A percentile compares a stretch with the other conserved stretches of the same genome.
phyloP scores from a whole-genome alignment of 2,888 invertebrate species.

The Caenorhabditis zanzibari region DNA sequence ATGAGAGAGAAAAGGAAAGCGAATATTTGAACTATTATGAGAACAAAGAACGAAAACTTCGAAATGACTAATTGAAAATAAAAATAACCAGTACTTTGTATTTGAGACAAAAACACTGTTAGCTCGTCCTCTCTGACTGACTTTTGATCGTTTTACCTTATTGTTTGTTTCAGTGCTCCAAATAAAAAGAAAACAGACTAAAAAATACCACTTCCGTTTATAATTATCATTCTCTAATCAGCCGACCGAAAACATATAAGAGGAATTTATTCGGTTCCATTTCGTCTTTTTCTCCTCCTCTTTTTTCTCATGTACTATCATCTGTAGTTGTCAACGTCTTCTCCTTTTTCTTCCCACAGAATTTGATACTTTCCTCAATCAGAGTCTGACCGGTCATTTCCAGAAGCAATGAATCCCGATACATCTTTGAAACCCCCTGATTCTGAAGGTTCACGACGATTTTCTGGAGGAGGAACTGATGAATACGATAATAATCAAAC shows the following conservation, averaged over 20 bases:
- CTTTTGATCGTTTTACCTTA: slow-evolving; percentile 25
- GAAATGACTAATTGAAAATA: background rate
- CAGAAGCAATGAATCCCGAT: slow-evolving; percentile 39
- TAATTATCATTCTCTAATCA: background rate
- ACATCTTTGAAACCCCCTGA: background rate
- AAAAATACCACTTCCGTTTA: background rate
- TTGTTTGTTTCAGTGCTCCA: slow-evolving; percentile 11
- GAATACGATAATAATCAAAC: slow-evolving; percentile 32
- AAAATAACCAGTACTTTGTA: background rate
- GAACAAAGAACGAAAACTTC: background rate
- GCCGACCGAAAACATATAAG: slow-evolving; percentile 8
- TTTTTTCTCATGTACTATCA: slow-evolving; percentile 9
- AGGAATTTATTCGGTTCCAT: background rate
- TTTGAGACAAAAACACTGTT: background rate
- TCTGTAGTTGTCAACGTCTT: slow-evolving; percentile 35
- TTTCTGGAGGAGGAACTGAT: slow-evolving; percentile 19
- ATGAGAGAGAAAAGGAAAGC: background rate
- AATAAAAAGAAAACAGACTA: slow-evolving; percentile 30
- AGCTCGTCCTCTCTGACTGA: background rate
- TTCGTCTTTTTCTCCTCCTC: background rate
- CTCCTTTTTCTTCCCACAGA: background rate
- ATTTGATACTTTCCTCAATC: slow-evolving; percentile 29
- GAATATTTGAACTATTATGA: background rate
- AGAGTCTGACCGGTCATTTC: slow-evolving; percentile 54
- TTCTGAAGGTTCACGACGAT: slow-evolving; percentile 1